phyloP scores from a whole-genome alignment of 2,113 vertebrate genomes.

The Ivindomyrus marchei region DNA sequence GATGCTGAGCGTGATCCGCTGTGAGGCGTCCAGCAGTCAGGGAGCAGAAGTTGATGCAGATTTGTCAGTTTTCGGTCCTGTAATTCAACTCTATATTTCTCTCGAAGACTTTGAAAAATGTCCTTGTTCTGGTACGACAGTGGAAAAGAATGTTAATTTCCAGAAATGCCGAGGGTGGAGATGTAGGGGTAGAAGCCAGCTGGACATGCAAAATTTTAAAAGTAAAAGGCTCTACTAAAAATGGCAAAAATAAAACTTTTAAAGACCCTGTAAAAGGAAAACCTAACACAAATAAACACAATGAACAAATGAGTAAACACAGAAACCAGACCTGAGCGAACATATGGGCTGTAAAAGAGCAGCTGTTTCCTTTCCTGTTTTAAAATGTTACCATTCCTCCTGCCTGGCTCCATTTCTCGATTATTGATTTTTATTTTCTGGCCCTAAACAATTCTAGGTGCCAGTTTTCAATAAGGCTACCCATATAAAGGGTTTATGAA shows the following conservation, averaged over 20 bases:
- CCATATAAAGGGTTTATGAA: too few species aligned
- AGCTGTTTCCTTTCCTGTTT: too few species aligned
- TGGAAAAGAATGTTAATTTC: background rate
- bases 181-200: background rate
- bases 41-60: constrained; percentile 9
- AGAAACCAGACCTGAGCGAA: background rate
- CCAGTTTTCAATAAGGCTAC: too few species aligned
- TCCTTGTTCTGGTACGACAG: constrained; percentile 10
- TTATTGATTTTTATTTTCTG: background rate
- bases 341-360: background rate
- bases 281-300: background rate
- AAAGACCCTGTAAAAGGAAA: background rate
- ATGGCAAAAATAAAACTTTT: background rate
- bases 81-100: constrained; percentile 19
- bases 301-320: background rate
- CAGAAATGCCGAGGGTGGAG: background rate
- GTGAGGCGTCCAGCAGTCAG: background rate
- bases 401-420: background rate
- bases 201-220: background rate
- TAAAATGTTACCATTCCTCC: background rate
- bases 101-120: background rate
- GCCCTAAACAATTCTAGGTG: background rate
- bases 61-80: background rate
- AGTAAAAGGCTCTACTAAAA: background rate
- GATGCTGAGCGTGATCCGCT: background rate